Conservation (phyloP, 2,797 vertebrate genomes). For the Dendrocincla tyrannina region DNA sequence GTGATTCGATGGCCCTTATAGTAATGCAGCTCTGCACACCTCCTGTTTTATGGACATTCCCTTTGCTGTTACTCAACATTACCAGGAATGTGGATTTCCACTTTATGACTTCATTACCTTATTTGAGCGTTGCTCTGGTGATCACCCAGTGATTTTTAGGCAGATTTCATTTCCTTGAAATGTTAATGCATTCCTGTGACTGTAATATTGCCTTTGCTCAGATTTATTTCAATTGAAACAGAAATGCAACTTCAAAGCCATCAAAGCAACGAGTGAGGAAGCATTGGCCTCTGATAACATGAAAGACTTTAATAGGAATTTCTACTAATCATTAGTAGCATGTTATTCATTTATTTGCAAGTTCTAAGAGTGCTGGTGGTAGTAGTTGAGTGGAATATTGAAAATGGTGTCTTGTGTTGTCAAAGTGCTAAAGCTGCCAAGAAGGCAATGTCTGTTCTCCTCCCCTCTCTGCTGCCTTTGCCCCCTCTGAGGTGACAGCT, state of each 20-base stretch:
- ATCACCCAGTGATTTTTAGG: background rate
- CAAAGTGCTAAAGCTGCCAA: background rate
- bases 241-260: constrained; percentile 5
- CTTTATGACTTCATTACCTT: background rate
- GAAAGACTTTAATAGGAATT: background rate
- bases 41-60: background rate
- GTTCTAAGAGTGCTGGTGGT: background rate
- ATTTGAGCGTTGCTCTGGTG: background rate
- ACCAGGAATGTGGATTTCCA: fast-evolving
- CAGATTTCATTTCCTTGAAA: background rate
- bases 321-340: constrained; percentile 23
- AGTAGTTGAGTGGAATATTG: background rate
- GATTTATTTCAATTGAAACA: background rate
- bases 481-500: background rate
- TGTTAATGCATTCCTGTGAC: background rate
- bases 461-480: background rate
- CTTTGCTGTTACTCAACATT: background rate
- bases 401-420: background rate
- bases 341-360: constrained; percentile 20
- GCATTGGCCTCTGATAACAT: background rate
- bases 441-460: background rate
- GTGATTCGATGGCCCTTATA: constrained; percentile 1
- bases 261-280: background rate
- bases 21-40: background rate
- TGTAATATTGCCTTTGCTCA: background rate